Evolutionary conservation across 1,140 invertebrate species (phyloP), one percentile per base, ranked within the genome.

Genomic region (Zaprionus davidi): DNA sequence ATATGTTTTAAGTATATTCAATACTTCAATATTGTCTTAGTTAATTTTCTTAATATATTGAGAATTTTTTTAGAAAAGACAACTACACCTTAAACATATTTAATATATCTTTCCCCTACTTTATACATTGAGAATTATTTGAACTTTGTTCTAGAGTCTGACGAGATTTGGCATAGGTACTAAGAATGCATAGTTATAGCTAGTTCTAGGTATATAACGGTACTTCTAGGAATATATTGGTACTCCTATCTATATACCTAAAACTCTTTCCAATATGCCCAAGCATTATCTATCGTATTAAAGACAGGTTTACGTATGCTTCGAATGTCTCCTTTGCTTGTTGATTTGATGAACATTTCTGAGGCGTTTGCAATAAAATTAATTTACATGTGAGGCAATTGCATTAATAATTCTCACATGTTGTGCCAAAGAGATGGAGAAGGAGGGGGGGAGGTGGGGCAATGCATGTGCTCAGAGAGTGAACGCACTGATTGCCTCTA

Each of bases 401-500:
- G 46, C 64, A 66, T 66, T 66, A 66, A 66, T 56, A 66, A 66
- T 56, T 34, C 63, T 66, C 49, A 38, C 68, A 44, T 65, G 17
- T 46, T 31, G 46, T 12, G 46, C 2, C 13, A 15, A 60, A 57
- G 28, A 31, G 34, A n/a, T n/a, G n/a, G 20, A n/a, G 26, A 44
- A 15, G 12, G n/a, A 34, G 22, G 20, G 20, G 20, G 36, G 20
- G 17, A 36, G 28, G 56, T 17, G 53, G 73, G 60, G 49, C 57
- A 55, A 64, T 77, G 77, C 69, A 69, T 66, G n/a, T 44, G 66
- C 68, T 75, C 31, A 69, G 64, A 55, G 51, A 41, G 58, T 56
- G 60, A 76, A 66, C 83, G 68, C 70, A 87, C 79, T 82, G 83
- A 86, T 87, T 87, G 83, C 76, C 82, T 79, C 60, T 87, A 86